Conservation (phyloP, 2,113 vertebrate genomes). For the Pseudorasbora parva region DNA sequence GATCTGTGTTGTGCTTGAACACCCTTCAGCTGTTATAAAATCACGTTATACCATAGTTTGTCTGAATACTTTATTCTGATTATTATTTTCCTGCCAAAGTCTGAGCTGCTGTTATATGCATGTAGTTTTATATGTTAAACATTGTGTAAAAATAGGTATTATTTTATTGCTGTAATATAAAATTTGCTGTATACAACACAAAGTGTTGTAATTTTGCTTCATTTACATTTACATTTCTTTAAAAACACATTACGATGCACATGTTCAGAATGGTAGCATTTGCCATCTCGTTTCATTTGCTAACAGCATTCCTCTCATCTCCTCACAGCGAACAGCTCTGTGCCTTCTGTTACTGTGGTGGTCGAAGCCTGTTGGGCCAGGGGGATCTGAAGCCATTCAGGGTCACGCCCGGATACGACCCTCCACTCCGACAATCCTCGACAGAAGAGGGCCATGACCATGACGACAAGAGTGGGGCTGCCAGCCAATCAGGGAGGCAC, state of each 20-base stretch:
- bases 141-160: not conserved
- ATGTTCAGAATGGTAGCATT: not conserved
- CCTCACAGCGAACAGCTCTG: conserved; percentile 89
- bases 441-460: conserved; percentile 64
- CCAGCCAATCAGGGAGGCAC: conserved; percentile 72
- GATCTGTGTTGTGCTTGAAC: too few species aligned
- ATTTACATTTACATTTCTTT: not conserved
- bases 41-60: too few species aligned
- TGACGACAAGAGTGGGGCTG: conserved; percentile 74
- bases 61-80: too few species aligned
- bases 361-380: conserved; percentile 95
- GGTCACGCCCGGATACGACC: conserved; percentile 80
- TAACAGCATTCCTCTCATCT: not conserved
- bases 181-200: too few species aligned
- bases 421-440: conserved; percentile 65
- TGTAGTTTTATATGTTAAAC: not conserved
- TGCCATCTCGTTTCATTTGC: not conserved
- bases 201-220: not conserved
- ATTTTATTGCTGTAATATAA: not conserved
- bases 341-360: conserved; percentile 97
- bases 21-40: too few species aligned
- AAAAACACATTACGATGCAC: not conserved
- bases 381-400: conserved; percentile 90
- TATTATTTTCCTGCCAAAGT: not conserved
- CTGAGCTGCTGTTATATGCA: not conserved